Percentiles rank a stretch among this genome's conserved stretches.
phyloP scores from a whole-genome alignment of 2,888 invertebrate species.

The Clunio marinus region DNA sequence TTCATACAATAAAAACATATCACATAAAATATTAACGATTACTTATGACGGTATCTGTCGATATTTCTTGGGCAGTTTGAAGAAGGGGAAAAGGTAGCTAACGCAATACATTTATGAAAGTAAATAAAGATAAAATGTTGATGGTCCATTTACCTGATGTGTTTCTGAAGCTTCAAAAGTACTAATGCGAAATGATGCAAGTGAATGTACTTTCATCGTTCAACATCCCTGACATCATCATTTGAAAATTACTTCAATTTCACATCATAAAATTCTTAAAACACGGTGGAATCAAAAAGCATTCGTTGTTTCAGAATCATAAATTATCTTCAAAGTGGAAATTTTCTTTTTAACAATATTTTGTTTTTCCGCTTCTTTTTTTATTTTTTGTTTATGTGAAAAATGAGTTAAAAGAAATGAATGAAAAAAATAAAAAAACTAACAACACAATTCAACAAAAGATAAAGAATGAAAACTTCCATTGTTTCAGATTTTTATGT shows the following conservation, averaged over 20 bases:
- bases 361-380: background rate
- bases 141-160: conserved; percentile 35
- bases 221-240: too few relatives aligned
- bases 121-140: conserved; percentile 35
- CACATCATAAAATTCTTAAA: too few relatives aligned
- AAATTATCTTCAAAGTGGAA: too few relatives aligned
- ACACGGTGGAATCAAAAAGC: too few relatives aligned
- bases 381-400: background rate
- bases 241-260: too few relatives aligned
- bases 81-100: background rate
- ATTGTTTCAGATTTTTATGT: conserved; percentile 22
- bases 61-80: background rate
- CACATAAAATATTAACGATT: conserved; percentile 23
- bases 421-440: background rate
- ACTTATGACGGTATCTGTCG: conserved; percentile 24
- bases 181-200: conserved; percentile 21
- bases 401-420: background rate
- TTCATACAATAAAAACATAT: conserved; percentile 27
- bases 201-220: too few relatives aligned
- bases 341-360: too few relatives aligned
- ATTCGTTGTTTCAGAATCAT: too few relatives aligned
- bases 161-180: background rate
- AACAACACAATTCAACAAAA: conserved; percentile 16
- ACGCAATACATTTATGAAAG: conserved; percentile 15
- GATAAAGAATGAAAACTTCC: background rate